Percentiles rank a stretch among this genome's conserved stretches.
Evolutionary conservation across 2,888 invertebrate genomes (phyloP).

Genomic region (Julus scanicus): DNA sequence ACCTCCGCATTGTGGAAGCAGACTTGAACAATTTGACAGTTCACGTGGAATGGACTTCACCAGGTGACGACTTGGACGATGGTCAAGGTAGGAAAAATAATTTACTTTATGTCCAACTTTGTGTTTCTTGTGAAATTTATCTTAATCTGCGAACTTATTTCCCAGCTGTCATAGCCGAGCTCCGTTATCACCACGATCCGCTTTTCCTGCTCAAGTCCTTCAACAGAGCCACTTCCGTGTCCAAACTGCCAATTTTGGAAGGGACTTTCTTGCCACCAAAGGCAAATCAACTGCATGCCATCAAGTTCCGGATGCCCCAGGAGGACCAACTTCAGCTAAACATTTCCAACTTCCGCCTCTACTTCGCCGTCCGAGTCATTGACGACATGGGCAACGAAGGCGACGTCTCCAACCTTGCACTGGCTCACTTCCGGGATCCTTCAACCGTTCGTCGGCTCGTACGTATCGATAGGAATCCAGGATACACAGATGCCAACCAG

Average conservation of each 20-base stretch:
- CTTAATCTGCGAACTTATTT: background rate
- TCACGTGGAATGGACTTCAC: slow-evolving; percentile 60
- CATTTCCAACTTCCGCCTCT: slow-evolving; percentile 54
- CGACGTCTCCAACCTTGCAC: slow-evolving; percentile 56
- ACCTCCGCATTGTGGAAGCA: slow-evolving; percentile 59
- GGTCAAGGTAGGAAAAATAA: slow-evolving; percentile 12
- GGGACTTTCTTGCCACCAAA: slow-evolving; percentile 52
- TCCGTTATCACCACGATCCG: slow-evolving; percentile 56
- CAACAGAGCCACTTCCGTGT: slow-evolving; percentile 43
- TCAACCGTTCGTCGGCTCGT: background rate
- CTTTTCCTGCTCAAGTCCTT: slow-evolving; percentile 52
- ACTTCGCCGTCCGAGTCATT: slow-evolving; percentile 53
- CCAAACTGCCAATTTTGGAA: slow-evolving; percentile 44
- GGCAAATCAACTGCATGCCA: slow-evolving; percentile 4
- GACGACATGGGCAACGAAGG: slow-evolving; percentile 56
- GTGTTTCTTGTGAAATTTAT: background rate
- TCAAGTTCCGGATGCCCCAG: slow-evolving; percentile 25
- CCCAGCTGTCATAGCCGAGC: slow-evolving; percentile 54
- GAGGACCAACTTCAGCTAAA: slow-evolving; percentile 49
- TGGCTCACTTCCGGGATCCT: slow-evolving; percentile 55
- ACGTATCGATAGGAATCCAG: background rate
- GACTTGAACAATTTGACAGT: slow-evolving; percentile 56
- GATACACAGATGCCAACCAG: background rate
- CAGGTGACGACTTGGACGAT: slow-evolving; percentile 60
- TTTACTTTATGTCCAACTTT: background rate